A percentile compares a stretch with the other conserved stretches of the same genome.
Conservation (phyloP, 2,888 invertebrate genomes). For the Timema podura region DNA sequence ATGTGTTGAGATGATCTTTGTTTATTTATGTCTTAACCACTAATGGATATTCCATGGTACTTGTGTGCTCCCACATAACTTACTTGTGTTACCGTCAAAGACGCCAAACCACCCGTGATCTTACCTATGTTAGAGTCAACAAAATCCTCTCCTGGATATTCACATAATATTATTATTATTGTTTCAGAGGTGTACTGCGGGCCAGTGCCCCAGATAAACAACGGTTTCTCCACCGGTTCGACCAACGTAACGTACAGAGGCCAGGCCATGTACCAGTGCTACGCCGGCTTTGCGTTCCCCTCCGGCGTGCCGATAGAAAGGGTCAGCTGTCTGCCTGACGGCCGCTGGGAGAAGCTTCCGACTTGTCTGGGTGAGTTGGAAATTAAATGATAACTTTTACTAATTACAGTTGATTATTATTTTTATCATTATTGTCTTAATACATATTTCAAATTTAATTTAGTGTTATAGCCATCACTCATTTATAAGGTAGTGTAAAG, state of each 20-base stretch:
- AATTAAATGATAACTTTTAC: slow-evolving; percentile 9
- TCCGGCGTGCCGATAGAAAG: slow-evolving; percentile 82
- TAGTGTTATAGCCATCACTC: too few species aligned
- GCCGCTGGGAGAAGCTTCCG: slow-evolving; percentile 89
- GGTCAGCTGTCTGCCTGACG: slow-evolving; percentile 84
- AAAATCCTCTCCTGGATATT: background rate
- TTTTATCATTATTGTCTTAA: too few species aligned
- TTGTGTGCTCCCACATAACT: too few species aligned
- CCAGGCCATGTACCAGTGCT: slow-evolving; percentile 92
- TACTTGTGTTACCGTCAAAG: too few species aligned
- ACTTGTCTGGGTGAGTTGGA: slow-evolving; percentile 68
- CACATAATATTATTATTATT: background rate
- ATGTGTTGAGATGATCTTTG: too few species aligned
- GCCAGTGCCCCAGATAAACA: slow-evolving; percentile 96
- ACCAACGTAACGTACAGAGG: slow-evolving; percentile 93
- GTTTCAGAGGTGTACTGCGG: slow-evolving; percentile 84
- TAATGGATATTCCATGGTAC: too few species aligned
- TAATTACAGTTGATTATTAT: too few species aligned
- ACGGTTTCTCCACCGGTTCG: slow-evolving; percentile 93
- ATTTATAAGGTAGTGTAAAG: too few species aligned
- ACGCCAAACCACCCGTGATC: too few species aligned
- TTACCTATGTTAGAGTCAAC: background rate
- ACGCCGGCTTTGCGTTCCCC: slow-evolving; percentile 92
- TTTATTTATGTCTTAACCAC: too few species aligned
- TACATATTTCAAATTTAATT: too few species aligned